phyloP scores from a whole-genome alignment of 2,797 vertebrate genomes.

The Remorina albescens region DNA sequence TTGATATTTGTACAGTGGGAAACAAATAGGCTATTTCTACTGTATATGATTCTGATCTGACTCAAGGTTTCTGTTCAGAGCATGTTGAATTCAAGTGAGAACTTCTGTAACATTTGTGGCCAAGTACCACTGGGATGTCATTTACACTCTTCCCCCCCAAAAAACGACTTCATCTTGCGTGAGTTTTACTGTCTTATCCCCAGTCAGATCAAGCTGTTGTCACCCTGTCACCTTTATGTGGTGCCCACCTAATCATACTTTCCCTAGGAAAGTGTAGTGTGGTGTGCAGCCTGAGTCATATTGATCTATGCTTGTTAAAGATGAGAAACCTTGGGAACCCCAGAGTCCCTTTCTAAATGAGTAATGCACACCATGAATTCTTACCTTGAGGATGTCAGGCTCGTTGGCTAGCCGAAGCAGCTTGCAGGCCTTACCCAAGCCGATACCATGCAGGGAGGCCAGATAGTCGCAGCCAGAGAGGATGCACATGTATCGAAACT shows the following conservation, averaged over 20 bases:
- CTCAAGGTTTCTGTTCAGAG: too few species aligned
- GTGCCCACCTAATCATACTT: background rate
- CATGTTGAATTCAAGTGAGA: background rate
- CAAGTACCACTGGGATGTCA: background rate
- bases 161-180: background rate
- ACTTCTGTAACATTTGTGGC: background rate
- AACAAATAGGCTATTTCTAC: background rate
- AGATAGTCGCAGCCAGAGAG: conserved; percentile 98
- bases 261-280: too few species aligned
- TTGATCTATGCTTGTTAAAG: background rate
- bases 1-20: background rate
- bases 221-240: too few species aligned
- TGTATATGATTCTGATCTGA: too few species aligned
- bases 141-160: background rate
- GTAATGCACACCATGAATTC: background rate
- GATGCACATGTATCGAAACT: conserved; percentile 98
- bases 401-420: conserved; percentile 92
- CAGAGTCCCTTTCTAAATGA: background rate
- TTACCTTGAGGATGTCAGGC: conserved; percentile 95
- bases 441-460: conserved; percentile 93
- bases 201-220: background rate
- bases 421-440: conserved; percentile 95
- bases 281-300: background rate
- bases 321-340: background rate
- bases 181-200: background rate